Evolutionary conservation across 2,888 invertebrate genomes (phyloP).

Genomic region (Exephanes ischioxanthus): DNA sequence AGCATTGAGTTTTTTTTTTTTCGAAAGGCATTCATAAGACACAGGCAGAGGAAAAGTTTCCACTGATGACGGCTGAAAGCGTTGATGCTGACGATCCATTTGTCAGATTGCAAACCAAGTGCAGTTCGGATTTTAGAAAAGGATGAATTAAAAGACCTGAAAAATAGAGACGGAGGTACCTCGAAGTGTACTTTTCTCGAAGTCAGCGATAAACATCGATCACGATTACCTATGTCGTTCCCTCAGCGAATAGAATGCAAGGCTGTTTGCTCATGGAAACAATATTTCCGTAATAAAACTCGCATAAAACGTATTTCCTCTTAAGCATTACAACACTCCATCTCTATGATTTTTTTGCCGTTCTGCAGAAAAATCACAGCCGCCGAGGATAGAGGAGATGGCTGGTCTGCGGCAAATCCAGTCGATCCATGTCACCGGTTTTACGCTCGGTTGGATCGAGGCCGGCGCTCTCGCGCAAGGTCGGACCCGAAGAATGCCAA

Average conservation of each 20-base stretch:
- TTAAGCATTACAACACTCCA: neutral
- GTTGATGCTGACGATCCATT: neutral
- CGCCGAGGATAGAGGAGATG: neutral
- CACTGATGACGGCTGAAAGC: neutral
- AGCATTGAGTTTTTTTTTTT: too few relatives aligned
- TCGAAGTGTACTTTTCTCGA: neutral
- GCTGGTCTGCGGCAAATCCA: slow-evolving; percentile 72
- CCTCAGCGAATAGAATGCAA: neutral
- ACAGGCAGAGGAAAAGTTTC: neutral
- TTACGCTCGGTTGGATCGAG: slow-evolving; percentile 75
- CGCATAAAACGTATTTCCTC: neutral
- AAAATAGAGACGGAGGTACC: neutral
- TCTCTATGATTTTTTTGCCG: slow-evolving; percentile 11
- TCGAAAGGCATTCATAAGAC: neutral
- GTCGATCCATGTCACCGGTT: slow-evolving; percentile 80
- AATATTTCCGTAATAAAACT: neutral
- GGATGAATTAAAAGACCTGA: neutral
- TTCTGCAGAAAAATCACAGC: slow-evolving; percentile 7
- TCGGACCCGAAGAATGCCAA: slow-evolving; percentile 77
- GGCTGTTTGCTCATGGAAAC: neutral
- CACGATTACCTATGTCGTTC: neutral
- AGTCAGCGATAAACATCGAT: neutral
- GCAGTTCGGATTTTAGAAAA: neutral
- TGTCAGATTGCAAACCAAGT: neutral
- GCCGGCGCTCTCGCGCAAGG: slow-evolving; percentile 75